Percentiles rank a stretch among this genome's conserved stretches.
phyloP scores from a whole-genome alignment of 2,113 vertebrate species.

The Actinemys pallida region DNA sequence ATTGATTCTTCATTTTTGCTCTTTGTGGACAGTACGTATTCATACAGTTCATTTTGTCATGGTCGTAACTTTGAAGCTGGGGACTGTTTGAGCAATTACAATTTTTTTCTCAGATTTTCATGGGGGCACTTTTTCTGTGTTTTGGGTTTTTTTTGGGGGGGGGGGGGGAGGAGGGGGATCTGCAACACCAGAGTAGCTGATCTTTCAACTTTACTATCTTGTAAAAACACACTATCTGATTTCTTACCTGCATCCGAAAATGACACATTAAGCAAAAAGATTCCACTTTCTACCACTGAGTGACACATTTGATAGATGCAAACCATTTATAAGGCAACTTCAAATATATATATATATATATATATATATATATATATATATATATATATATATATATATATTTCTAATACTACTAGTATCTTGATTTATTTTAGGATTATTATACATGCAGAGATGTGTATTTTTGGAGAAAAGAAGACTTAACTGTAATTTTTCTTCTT shows the following conservation, averaged over 20 bases:
- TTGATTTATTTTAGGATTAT: background rate
- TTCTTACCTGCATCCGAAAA: too few relatives aligned
- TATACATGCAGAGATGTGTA: background rate
- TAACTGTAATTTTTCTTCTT: background rate
- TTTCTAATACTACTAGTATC: background rate
- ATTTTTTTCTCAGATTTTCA: background rate
- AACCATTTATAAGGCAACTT: background rate
- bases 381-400: background rate
- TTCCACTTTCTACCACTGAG: background rate
- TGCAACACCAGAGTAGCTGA: background rate
- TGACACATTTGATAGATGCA: background rate
- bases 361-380: background rate
- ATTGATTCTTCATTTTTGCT: rapidly evolving
- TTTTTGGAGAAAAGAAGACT: background rate
- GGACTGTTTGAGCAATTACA: background rate
- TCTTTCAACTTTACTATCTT: background rate
- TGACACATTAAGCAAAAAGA: background rate
- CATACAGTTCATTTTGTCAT: background rate
- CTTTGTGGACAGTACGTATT: background rate
- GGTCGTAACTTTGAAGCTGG: background rate
- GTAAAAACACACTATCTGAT: rapidly evolving
- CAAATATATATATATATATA: background rate
- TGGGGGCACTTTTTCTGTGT: background rate
- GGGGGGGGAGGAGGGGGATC: rapidly evolving
- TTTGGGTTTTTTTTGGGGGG: background rate